Evolutionary conservation across 2,113 vertebrate species (phyloP), one percentile per base, ranked within the genome.

Genomic region (Eubucco bourcierii): DNA sequence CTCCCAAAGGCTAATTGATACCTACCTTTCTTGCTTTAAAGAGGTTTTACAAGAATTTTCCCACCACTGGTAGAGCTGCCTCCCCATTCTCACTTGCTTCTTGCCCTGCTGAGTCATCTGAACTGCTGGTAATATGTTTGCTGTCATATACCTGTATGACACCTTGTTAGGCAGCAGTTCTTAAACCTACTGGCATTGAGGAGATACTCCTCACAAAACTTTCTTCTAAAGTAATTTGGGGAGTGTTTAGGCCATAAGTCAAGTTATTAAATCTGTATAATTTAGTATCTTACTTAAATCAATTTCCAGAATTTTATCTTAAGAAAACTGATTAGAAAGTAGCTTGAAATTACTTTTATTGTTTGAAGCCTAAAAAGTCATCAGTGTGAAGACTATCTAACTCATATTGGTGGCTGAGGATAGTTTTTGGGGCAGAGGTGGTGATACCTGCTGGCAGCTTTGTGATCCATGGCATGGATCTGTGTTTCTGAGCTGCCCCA

Each of bases 61-160:
- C 33, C 29, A 80, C n/a, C n/a, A 13, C 41, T 60, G 7, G 2
- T 16, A 21, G 33, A 88, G 14, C 55, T 72, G 12, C 59, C 44
- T 88, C 12, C 37, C 24, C 11, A 3, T 46, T 78, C 34, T 79
- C 15, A 19, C 55, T 80, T 78, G 29, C 80, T 83, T 66, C 80
- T 75, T 84, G 66, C 12, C 15, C 1, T 37, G 21, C 17, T 55
- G 44, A 86, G 14, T 20, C 5, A 4, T 52, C 44, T 67, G 50
- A 81, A 28, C 9, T 29, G 12, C 50, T 76, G 1, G 1, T 23
- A 28, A 10, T 53, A 34, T 0, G 0, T 61, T 77, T 0, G 0
- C 41, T 81, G 28, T 39, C 12, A 3, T 29, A 7, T 27, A 14
- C 31, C 75, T 10, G 5, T 59, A 8, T 18, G 33, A 41, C 23